These are phyloP conservation scores for Philonicus albiceps DNA, from an alignment of 2,888 invertebrate genomes.

Conservation along the genomic window DNA sequence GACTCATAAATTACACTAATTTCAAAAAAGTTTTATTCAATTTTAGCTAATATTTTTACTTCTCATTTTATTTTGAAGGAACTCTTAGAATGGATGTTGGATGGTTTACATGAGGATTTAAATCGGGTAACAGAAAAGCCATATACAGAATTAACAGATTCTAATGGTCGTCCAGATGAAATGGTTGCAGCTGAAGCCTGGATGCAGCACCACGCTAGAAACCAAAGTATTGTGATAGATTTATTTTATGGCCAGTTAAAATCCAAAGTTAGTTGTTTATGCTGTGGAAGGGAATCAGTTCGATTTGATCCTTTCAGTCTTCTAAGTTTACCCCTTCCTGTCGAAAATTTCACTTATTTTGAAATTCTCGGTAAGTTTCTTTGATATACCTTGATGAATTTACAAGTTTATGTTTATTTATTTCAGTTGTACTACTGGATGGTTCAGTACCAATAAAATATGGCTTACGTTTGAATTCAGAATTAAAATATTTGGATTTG, in stretches of 20 bases:
- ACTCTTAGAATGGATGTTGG: constrained; percentile 87
- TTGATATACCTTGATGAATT: not conserved
- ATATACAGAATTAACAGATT: constrained; percentile 77
- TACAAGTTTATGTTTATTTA: not conserved
- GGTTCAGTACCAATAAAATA: constrained; percentile 86
- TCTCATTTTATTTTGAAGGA: constrained; percentile 65
- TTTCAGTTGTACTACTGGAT: constrained; percentile 76
- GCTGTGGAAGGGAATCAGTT: constrained; percentile 84
- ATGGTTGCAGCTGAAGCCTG: constrained; percentile 78
- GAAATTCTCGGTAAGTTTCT: constrained; percentile 73
- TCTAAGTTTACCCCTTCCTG: constrained; percentile 87
- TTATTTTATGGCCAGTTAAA: constrained; percentile 92
- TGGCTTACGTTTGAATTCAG: constrained; percentile 82
- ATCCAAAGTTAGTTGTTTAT: constrained; percentile 82
- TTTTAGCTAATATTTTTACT: not conserved
- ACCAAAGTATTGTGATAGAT: constrained; percentile 88
- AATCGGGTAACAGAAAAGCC: constrained; percentile 79
- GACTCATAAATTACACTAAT: not conserved
- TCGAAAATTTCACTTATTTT: constrained; percentile 83
- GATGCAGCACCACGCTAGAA: constrained; percentile 81
- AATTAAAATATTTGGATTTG: constrained; percentile 79
- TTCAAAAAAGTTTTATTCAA: not conserved
- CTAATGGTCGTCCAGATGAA: constrained; percentile 79
- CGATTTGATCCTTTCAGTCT: constrained; percentile 93
- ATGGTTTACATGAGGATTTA: constrained; percentile 91